Percentiles rank a stretch among this genome's conserved stretches.
phyloP scores from a whole-genome alignment of 92 coral and sea anemone species.

The Pocillopora meandrina region DNA sequence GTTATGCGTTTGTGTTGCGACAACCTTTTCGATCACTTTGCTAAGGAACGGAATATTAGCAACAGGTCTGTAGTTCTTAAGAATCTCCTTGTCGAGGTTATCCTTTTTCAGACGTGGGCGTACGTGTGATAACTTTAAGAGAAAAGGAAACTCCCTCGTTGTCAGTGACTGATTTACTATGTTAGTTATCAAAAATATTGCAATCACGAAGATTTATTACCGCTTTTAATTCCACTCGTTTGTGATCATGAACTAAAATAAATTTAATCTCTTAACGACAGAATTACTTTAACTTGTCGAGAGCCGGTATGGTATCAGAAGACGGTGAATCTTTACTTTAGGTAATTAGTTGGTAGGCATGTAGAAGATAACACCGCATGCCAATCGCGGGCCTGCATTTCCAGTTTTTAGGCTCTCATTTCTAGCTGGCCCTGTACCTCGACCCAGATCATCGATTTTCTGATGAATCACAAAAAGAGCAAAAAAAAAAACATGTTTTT shows the following conservation, averaged over 20 bases:
- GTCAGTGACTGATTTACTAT: conserved; percentile 1
- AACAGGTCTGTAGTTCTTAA: background rate
- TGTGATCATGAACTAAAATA: background rate
- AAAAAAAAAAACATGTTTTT: background rate
- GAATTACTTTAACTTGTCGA: background rate
- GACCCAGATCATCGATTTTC: conserved; percentile 65
- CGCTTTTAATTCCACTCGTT: background rate
- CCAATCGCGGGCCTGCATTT: conserved; percentile 76
- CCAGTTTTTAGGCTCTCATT: conserved; percentile 72
- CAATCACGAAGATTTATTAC: too few species aligned
- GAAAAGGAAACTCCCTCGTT: conserved; percentile 25
- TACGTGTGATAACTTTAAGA: conserved; percentile 22
- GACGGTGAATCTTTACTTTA: too few species aligned
- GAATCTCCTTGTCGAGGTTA: conserved; percentile 3
- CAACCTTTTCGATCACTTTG: too few species aligned
- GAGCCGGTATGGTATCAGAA: background rate
- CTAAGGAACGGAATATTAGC: background rate
- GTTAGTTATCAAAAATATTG: background rate
- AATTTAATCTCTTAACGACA: background rate
- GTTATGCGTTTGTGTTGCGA: too few species aligned
- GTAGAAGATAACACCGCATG: conserved; percentile 67
- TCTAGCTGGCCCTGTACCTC: conserved; percentile 54
- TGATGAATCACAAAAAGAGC: conserved; percentile 30
- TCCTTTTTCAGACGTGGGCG: conserved; percentile 35
- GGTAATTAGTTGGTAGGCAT: background rate